Evolutionary conservation across 2,888 invertebrate genomes (phyloP), one percentile per base, ranked within the genome.

Genomic region (Macaria notata): DNA sequence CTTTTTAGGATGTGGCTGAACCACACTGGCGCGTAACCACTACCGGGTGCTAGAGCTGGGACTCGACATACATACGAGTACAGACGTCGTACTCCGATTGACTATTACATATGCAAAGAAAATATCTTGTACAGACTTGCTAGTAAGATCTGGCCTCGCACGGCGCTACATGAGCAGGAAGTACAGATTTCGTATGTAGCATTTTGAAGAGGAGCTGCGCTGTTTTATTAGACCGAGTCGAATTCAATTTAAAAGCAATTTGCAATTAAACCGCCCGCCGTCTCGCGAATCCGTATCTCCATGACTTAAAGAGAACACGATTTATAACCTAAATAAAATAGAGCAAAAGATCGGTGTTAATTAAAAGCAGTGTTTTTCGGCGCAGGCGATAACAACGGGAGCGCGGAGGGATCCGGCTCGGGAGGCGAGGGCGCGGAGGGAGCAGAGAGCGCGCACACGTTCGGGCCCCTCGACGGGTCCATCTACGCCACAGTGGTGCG

Each of bases 381-480:
- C 80, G 78, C 78, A 88, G 94, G 93, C 91, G 94, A 92, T 75
- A 94, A 92, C 86, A 89, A 86, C 86, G 87, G 87, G 64, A 87
- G 88, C 78, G 78, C 92, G 68, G 80, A 84, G 81, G 83, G 93
- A 67, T 88, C 88, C 29, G 88, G 88, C 3, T 87, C 87, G 29
- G 85, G 88, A 54, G 81, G 92, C 63, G 83, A 92, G 79, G 72
- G 88, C 74, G 79, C 86, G 61, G 81, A 92, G 81, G 80, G 91
- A 52, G 83, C 74, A 45, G 89, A 88, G 66, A 84, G 86, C 38
- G 92, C 88, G 68, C 96, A 96, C 85, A 96, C 96, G 46, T 95
- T 95, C 82, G 97, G 96, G 43, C 97, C 97, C 46, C 92, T 97
- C 73, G 97, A 97, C 94, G 97, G 97, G 71, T 97, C 97, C 75